These are phyloP conservation scores for Stenodema calcarata DNA, from an alignment of 2,888 invertebrate genomes.

Conservation along the genomic window DNA sequence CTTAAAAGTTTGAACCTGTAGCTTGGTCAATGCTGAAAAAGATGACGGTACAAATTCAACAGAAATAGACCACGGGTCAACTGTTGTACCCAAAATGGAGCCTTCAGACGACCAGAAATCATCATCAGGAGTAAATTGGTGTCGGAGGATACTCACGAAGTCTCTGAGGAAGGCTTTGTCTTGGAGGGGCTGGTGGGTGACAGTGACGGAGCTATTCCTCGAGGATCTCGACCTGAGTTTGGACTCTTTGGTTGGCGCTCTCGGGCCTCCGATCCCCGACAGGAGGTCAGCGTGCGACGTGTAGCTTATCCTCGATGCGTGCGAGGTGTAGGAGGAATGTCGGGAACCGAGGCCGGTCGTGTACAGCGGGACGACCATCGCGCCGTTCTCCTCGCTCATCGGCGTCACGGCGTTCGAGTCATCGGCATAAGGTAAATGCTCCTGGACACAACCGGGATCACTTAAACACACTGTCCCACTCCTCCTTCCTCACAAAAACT, in stretches of 20 bases:
- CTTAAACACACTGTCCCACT: conserved; percentile 47
- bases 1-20: too few species aligned
- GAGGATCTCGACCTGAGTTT: conserved; percentile 78
- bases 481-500: not conserved
- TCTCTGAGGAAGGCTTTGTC: conserved; percentile 73
- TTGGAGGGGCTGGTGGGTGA: conserved; percentile 65
- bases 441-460: conserved; percentile 61
- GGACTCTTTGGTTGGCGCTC: conserved; percentile 80
- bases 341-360: conserved; percentile 85
- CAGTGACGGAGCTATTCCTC: conserved; percentile 68
- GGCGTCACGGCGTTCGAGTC: conserved; percentile 97
- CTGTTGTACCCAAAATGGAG: too few species aligned
- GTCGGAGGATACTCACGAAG: conserved; percentile 67
- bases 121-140: not conserved
- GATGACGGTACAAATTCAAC: not conserved
- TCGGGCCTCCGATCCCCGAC: conserved; percentile 66
- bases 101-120: too few species aligned
- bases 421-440: conserved; percentile 95
- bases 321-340: conserved; percentile 94
- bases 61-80: too few species aligned
- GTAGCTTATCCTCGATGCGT: conserved; percentile 90
- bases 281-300: conserved; percentile 92
- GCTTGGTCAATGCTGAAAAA: too few species aligned
- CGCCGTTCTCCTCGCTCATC: conserved; percentile 96
- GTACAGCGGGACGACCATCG: conserved; percentile 90